Percentiles rank a stretch among this genome's conserved stretches.
Conservation (phyloP, 2,113 vertebrate genomes). For the Catharus bicknelli region DNA sequence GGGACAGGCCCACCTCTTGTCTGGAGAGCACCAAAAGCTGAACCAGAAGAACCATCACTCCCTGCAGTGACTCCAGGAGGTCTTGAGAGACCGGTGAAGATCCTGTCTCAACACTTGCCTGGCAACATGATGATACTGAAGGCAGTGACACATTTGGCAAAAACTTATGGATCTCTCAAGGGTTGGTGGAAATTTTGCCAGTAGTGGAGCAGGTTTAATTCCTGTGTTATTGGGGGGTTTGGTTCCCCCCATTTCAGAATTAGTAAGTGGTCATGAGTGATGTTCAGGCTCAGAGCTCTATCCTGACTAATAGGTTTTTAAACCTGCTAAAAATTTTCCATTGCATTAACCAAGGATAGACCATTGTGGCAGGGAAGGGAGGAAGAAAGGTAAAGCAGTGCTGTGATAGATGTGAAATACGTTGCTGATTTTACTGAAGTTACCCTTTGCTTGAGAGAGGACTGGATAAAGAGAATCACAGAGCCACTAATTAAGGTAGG, state of each 20-base stretch:
- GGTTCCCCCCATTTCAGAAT: background rate
- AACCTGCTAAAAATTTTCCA: background rate
- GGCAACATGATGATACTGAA: background rate
- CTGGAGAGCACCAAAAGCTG: background rate
- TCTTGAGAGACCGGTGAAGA: background rate
- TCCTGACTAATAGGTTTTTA: background rate
- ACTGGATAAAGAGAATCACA: background rate
- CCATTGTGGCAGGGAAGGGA: background rate
- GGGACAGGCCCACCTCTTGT: background rate
- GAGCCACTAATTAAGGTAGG: background rate
- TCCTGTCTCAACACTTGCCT: background rate
- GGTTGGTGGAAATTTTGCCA: background rate
- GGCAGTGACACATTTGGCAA: background rate
- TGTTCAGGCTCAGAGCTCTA: background rate
- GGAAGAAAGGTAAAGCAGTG: background rate
- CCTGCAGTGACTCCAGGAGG: background rate
- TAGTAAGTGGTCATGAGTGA: background rate
- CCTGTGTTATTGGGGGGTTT: background rate
- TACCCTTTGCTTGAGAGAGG: background rate
- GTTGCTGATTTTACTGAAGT: background rate
- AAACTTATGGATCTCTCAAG: background rate
- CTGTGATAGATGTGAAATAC: background rate
- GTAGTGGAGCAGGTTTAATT: background rate
- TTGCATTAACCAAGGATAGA: background rate
- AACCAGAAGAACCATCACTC: background rate